Base-by-base conservation (phyloP, 2,797 vertebrate species). In the Pseudocheirus occidentalis region DNA sequence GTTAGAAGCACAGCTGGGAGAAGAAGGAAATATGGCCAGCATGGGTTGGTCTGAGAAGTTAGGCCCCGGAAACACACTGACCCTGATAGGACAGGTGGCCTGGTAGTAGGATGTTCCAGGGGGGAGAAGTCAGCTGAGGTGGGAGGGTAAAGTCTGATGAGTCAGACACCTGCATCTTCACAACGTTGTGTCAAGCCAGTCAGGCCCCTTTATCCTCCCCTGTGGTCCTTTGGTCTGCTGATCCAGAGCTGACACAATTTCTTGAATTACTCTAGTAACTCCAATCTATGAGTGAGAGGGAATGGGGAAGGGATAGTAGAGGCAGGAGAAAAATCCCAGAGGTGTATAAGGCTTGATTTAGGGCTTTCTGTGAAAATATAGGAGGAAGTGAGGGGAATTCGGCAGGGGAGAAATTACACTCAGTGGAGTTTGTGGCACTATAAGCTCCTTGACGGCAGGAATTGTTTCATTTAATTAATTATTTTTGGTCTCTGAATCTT, bases 171-270 rank as follows among this genome's bases (percentile, higher is more conserved):
- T 95, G 97, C 94, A 95, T 95, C 93, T 56, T 98, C 97, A 97
- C 96, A 97, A 62, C 90, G 92, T 97, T 29, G 6, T 97, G 95
- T 98, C 97, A 98, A 98, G 95, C 0, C 50, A 95, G 93, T 96
- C 59, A 95, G 40, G 97, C 92, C 95, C 0, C 95, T 95, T 95
- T 94, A 59, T 90, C 91, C 11, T 52, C 73, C 0, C 1, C 87
- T 92, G n/a, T 81, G 73, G 40, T 27, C 73, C 73, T 81, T 40
- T 46, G 1, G 4, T 50, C 94, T 89, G 96, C 96, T 55, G 4
- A 53, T n/a, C 89, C 5, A 54, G 90, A 94, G 91, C 94, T 95
- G 94, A 90, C 81, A 92, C 92, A 92, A 92, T 0, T 0, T 4
- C 73, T 46, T 87, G 87, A 96, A 24, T 94, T 0, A 54, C 57